These are phyloP conservation scores for Antitype chi DNA, from an alignment of 2,888 invertebrate species.

Conservation along the genomic window DNA sequence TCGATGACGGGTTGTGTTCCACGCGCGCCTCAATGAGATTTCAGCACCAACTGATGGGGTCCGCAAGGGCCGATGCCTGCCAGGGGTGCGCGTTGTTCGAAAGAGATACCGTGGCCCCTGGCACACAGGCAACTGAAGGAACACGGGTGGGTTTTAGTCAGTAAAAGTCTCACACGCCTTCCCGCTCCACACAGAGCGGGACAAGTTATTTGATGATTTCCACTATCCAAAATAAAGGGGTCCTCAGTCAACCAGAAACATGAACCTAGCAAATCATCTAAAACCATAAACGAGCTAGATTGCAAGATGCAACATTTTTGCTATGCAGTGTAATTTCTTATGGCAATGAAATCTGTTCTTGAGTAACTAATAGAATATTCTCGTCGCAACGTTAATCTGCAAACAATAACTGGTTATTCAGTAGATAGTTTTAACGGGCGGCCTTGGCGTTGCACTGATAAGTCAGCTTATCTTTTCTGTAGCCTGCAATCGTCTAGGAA, in stretches of 20 bases:
- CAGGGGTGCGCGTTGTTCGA: no score
- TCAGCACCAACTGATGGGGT: no score
- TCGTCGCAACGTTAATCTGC: conserved; percentile 40
- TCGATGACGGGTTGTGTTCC: no score
- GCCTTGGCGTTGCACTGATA: conserved; percentile 47
- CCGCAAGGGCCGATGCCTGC: no score
- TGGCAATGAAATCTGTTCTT: conserved; percentile 29
- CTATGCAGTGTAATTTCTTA: conserved; percentile 20
- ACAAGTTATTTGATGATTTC: no score
- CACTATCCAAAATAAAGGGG: neutral
- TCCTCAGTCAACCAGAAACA: conserved; percentile 45
- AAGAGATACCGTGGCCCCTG: no score
- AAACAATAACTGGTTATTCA: conserved; percentile 39
- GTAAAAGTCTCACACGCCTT: no score
- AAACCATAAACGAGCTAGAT: conserved; percentile 23
- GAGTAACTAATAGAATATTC: conserved; percentile 33
- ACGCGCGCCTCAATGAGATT: no score
- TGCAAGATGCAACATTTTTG: conserved; percentile 18
- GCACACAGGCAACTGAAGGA: no score
- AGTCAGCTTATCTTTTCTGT: conserved; percentile 28
- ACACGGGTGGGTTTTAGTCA: no score
- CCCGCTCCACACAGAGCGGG: no score
- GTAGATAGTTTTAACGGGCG: conserved; percentile 29
- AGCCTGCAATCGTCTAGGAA: conserved; percentile 29
- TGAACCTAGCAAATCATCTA: conserved; percentile 30